phyloP scores from a whole-genome alignment of 1,140 invertebrate species.

The Listronotus oregonensis region DNA sequence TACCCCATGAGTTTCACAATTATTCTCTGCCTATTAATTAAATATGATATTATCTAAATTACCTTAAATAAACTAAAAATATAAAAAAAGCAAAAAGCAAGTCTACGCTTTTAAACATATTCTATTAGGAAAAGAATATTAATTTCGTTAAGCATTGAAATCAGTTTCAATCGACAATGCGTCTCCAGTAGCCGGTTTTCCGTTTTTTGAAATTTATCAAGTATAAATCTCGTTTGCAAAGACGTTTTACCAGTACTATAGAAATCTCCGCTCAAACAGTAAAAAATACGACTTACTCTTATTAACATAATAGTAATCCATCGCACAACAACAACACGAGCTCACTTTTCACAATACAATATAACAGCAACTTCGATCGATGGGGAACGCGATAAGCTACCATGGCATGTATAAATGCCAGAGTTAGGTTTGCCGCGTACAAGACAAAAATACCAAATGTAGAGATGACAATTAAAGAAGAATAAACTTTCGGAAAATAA shows the following conservation, averaged over 20 bases:
- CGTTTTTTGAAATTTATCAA: slow-evolving; percentile 15
- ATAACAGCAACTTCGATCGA: slow-evolving; percentile 12
- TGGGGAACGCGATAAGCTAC: slow-evolving; percentile 24
- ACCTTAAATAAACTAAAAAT: too few species aligned
- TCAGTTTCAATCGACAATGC: slow-evolving; percentile 5
- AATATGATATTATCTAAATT: too few species aligned
- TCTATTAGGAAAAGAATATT: too few species aligned
- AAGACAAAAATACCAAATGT: slow-evolving; percentile 25
- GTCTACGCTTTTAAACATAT: too few species aligned
- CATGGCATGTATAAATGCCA: slow-evolving; percentile 27
- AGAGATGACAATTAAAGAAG: slow-evolving; percentile 19
- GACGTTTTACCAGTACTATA: slow-evolving; percentile 9
- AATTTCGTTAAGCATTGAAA: too few species aligned
- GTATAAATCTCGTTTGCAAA: slow-evolving; percentile 27
- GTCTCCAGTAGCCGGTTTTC: slow-evolving; percentile 2
- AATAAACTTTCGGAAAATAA: slow-evolving; percentile 28
- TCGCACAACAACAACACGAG: slow-evolving; percentile 31
- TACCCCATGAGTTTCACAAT: too few species aligned
- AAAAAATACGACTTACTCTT: slow-evolving; percentile 39
- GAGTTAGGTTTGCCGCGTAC: slow-evolving; percentile 15
- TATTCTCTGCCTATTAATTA: too few species aligned
- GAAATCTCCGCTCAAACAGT: slow-evolving; percentile 8
- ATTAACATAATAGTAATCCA: slow-evolving; percentile 39
- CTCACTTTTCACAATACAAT: slow-evolving; percentile 38
- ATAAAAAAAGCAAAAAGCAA: too few species aligned